Base-by-base conservation (phyloP, 2,888 invertebrate species). In the Athrips mouffetella region DNA sequence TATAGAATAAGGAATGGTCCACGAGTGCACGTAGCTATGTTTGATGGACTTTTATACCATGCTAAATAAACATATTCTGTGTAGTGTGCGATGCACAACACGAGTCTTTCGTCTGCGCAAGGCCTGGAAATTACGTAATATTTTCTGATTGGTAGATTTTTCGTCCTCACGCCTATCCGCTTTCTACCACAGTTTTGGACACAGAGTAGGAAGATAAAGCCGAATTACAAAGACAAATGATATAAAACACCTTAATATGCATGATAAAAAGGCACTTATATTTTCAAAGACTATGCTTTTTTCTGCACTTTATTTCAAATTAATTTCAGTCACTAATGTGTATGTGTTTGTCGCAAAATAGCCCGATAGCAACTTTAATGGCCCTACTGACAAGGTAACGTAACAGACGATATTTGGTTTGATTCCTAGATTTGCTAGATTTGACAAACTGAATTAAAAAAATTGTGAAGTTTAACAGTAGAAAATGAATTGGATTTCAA, bases 281-380 rank as follows among this genome's bases (percentile, higher is more conserved):
- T 51, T 59, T 55, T 57, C 47, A 53, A n/a, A n/a, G n/a, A 59
- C 47, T 37, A 21, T 37, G 10, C 33, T 35, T 44, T n/a, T n/a
- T n/a, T 31, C 21, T 60, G 69, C 70, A 76, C 70, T 66, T 37
- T 67, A 54, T 49, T 59, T 55, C 50, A 48, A 39, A 51, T 69
- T 77, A 72, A 75, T 63, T 65, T 79, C 73, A 61, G 70, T 82
- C 71, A 88, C 86, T 88, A 87, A 88, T 86, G 61, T 71, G 53
- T 76, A 70, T 90, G 87, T 91, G 89, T 92, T 91, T 92, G 90
- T 90, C 92, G 91, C 92, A 91, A 80, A 91, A 91, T 94, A 96
- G 96, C 95, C 96, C 96, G 90, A 94, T 96, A 93, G 96, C 95
- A 92, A 96, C 94, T 90, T 94, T 96, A 92, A 95, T 96, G 95